Base-by-base conservation (phyloP, 1,140 invertebrate genomes). In the Neoseiulus cucumeris region DNA sequence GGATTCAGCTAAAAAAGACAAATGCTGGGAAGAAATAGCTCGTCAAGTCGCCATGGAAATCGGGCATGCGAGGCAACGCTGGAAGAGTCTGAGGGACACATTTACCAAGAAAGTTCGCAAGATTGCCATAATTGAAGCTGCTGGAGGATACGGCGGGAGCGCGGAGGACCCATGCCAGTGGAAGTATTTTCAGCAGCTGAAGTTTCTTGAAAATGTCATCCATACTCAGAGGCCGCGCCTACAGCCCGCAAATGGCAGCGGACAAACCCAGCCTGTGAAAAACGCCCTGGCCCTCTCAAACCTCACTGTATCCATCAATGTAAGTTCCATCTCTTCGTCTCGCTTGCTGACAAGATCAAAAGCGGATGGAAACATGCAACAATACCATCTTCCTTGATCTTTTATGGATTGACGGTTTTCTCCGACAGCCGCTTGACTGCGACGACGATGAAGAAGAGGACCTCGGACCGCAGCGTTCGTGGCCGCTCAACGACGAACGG, bases 131-230 rank as follows among this genome's bases (percentile, higher is more conserved):
- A 59, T 59, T 33, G 51, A 59, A 25, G 51, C 51, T 17, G 51
- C 51, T 33, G 51, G 51, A 17, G 51, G 51, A 29, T 59, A 59
- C 51, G 22, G 17, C 33, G 51, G 51, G 33, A 59, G 51, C 51
- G 51, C 14, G 14, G 51, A 59, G 33, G 51, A 59, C 22, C 51
- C 51, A 29, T 59, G 51, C 22, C 51, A 59, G 33, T 59, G 51
- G 51, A 59, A 59, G 51, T 59, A 59, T 33, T 59, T 59, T 59
- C 51, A 59, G 51, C 51, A 59, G 51, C 51, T 59, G 25, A 59
- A 59, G 51, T 59, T 59, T 25, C 51, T 59, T 25, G 51, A 59
- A 59, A 25, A 59, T 33, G 51, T 59, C 25, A 59, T 59, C 22
- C 51, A 59, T 59, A 59, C 51, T 25, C 51, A 59, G 25, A 17